Evolutionary conservation across 2,797 vertebrate species (phyloP).

Genomic region (Meriones psammophilus): DNA sequence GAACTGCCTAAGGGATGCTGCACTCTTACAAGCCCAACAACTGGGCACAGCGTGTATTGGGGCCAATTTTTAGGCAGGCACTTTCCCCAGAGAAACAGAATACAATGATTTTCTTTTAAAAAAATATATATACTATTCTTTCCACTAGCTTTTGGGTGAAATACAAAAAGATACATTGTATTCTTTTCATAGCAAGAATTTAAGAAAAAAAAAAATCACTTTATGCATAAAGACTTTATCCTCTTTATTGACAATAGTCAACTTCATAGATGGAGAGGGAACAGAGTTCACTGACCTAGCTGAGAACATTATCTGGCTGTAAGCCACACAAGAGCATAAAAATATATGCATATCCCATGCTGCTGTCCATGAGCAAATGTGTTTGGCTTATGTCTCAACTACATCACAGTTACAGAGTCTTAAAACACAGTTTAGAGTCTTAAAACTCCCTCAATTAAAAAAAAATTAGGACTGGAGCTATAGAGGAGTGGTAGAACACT

Average conservation of each 20-base stretch:
- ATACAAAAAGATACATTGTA: neutral
- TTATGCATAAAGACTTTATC: neutral
- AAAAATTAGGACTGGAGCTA: neutral
- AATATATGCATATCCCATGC: neutral
- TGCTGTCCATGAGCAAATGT: neutral
- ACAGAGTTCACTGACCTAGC: neutral
- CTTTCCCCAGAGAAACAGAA: conserved; percentile 16
- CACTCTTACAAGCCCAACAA: neutral
- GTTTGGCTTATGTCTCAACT: neutral
- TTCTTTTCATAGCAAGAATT: neutral
- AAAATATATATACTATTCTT: neutral
- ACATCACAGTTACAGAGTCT: neutral
- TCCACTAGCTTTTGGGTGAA: neutral
- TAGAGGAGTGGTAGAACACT: neutral
- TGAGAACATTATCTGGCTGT: neutral
- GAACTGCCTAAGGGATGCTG: neutral
- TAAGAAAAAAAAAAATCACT: conserved; percentile 1
- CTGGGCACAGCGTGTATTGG: neutral
- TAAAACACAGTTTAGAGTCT: conserved; percentile 28
- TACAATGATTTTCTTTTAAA: neutral
- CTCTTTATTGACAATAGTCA: neutral
- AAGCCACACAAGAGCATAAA: neutral
- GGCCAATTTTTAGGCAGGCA: neutral
- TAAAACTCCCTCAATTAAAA: neutral
- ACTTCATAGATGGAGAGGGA: neutral